These are phyloP conservation scores for Rhineura floridana DNA, from an alignment of 2,113 vertebrate genomes.

Conservation along the genomic window DNA sequence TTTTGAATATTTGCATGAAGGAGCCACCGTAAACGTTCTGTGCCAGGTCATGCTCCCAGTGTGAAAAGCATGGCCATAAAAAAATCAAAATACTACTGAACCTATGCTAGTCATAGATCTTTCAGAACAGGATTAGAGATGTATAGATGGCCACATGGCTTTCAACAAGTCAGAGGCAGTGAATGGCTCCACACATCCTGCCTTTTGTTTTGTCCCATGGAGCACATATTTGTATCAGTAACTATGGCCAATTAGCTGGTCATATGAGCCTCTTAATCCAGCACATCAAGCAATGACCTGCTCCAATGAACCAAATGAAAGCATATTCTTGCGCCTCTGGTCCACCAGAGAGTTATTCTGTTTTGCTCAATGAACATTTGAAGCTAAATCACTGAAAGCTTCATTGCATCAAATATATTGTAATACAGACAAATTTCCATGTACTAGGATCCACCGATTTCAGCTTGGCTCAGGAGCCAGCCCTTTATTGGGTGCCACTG, in stretches of 20 bases:
- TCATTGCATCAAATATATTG: background rate
- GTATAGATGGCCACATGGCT: background rate
- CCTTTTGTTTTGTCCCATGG: background rate
- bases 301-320: accelerated
- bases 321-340: background rate
- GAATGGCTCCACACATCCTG: background rate
- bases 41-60: background rate
- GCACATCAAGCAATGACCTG: background rate
- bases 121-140: constrained; percentile 36
- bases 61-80: background rate
- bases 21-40: background rate
- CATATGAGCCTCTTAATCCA: background rate
- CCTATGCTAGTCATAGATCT: constrained; percentile 39
- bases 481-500: background rate
- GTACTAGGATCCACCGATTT: background rate
- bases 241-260: background rate
- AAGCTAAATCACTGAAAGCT: background rate
- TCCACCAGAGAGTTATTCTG: background rate
- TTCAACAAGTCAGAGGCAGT: background rate
- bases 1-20: no score
- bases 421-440: background rate
- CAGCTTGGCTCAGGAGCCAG: background rate
- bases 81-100: constrained; percentile 10
- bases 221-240: background rate
- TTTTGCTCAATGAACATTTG: background rate